phyloP scores from a whole-genome alignment of 2,113 vertebrate species.

The Athene cunicularia region DNA sequence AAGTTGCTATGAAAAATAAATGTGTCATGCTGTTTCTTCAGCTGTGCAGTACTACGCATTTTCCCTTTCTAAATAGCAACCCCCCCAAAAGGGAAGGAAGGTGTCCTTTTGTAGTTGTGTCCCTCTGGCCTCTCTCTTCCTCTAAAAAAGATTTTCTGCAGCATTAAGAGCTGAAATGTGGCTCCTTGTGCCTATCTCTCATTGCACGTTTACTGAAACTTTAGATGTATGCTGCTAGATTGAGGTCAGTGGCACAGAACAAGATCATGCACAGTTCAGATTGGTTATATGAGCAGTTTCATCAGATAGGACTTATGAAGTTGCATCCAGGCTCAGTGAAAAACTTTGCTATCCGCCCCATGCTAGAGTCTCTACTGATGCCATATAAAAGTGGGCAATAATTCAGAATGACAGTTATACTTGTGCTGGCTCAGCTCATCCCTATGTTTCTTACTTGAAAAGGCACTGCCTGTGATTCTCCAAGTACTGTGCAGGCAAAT shows the following conservation, averaged over 20 bases:
- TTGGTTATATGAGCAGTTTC: not conserved
- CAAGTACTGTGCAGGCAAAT: not conserved
- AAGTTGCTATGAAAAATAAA: slow-evolving; percentile 20
- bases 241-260: not conserved
- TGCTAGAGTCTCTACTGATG: not conserved
- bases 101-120: not conserved
- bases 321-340: not conserved
- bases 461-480: not conserved
- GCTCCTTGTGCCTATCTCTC: not conserved
- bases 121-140: slow-evolving; percentile 1
- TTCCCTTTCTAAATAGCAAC: slow-evolving; percentile 53
- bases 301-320: not conserved
- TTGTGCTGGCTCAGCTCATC: not conserved
- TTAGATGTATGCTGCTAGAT: not conserved
- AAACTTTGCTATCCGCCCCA: not conserved
- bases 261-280: not conserved
- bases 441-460: not conserved
- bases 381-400: not conserved
- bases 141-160: not conserved
- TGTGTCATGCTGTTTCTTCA: slow-evolving; percentile 39
- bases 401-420: not conserved
- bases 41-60: not conserved
- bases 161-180: not conserved
- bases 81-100: slow-evolving; percentile 37
- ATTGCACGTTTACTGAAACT: not conserved